Base-by-base conservation (phyloP, 2,888 invertebrate species). In the Thereva nobilitata region DNA sequence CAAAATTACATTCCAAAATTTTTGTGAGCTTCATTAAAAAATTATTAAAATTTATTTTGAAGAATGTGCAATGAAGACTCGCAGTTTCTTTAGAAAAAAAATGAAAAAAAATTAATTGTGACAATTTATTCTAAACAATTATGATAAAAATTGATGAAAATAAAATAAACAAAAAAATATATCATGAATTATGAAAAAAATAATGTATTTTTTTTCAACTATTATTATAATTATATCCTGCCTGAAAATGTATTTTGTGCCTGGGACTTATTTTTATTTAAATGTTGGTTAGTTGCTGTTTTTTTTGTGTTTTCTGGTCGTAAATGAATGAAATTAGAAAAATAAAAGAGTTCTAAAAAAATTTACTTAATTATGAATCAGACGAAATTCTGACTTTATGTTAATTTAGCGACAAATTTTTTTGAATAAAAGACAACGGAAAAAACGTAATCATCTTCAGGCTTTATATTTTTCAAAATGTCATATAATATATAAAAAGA, bases 401-500 rank as follows among this genome's bases (percentile, higher is more conserved):
- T 9, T 68, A 23, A 23, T 65, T 68, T 68, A 68, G 68, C 68
- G 68, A 68, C 68, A 68, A 68, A 65, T 65, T 68, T 47, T 67
- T 53, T 53, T 53, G 4, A 45, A 5, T 57, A 44, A 44, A 61
- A 61, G 34, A 50, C 45, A 23, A 23, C 23, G 23, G 23, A 23
- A 23, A 23, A 23, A 23, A 23, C 1, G 23, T 23, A 23, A 23
- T 23, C 23, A 23, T 23, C 23, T 23, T 23, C 23, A 23, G 23
- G 23, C 23, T 23, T 23, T 23, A 23, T 23, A 23, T 23, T 23
- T 23, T 23, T 23, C 23, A 23, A 23, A 23, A 23, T 23, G 1
- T 23, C 2, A 23, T 23, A 23, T 23, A 23, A n/a, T n/a, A n/a
- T n/a, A n/a, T n/a, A n/a, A n/a, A 23, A 23, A 23, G 23, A 23